These are phyloP conservation scores for Eumacrocentrus americanus DNA, from an alignment of 2,888 invertebrate species.

Conservation along the genomic window DNA sequence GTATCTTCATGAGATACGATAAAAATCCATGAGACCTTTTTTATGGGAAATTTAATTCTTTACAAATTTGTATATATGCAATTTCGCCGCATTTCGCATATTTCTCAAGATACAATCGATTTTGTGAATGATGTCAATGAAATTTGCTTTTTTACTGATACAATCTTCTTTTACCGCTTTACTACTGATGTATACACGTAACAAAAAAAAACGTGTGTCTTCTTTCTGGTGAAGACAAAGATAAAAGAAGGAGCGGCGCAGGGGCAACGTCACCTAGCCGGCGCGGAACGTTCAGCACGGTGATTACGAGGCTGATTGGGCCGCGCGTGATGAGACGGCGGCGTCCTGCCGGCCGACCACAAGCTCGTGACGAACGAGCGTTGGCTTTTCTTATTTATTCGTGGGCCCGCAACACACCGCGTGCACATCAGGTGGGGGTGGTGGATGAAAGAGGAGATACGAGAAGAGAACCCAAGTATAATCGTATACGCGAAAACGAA, in stretches of 20 bases:
- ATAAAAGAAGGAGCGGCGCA: conserved; percentile 22
- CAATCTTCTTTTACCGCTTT: too few relatives aligned
- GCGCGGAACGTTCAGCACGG: conserved; percentile 48
- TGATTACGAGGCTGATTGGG: conserved; percentile 62
- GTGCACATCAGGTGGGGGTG: conserved; percentile 27
- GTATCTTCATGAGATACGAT: too few relatives aligned
- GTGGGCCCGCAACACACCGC: conserved; percentile 35
- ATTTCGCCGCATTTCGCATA: too few relatives aligned
- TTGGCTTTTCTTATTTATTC: conserved; percentile 44
- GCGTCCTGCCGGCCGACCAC: conserved; percentile 57
- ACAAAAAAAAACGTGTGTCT: conserved; percentile 3
- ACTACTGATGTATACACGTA: too few relatives aligned
- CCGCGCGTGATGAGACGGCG: conserved; percentile 62
- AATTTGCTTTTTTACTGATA: too few relatives aligned
- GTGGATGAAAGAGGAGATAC: conserved; percentile 7
- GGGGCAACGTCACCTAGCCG: conserved; percentile 28
- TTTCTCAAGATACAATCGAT: too few relatives aligned
- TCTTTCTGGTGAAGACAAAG: conserved; percentile 10
- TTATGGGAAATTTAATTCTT: too few relatives aligned
- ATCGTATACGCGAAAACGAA: conserved; percentile 29
- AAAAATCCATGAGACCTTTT: too few relatives aligned
- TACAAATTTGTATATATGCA: too few relatives aligned
- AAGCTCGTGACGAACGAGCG: conserved; percentile 56
- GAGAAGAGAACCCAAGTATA: conserved; percentile 8
- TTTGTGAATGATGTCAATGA: too few relatives aligned